phyloP scores from a whole-genome alignment of 2,797 vertebrate genomes.

The Pithecia hirsuta region DNA sequence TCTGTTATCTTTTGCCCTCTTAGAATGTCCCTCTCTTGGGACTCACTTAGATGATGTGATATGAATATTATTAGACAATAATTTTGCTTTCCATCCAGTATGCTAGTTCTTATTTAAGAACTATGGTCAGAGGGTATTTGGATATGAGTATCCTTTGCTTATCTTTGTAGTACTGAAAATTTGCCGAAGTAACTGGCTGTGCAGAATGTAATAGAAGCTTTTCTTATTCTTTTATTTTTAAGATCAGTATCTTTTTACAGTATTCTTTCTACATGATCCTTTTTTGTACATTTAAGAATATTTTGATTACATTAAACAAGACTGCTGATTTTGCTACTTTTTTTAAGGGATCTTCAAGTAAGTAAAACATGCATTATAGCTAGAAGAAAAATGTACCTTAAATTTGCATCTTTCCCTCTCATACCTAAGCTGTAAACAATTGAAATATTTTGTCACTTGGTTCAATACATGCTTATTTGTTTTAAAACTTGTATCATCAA shows the following conservation, averaged over 20 bases:
- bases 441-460: constrained; percentile 50
- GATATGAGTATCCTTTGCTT: constrained; percentile 71
- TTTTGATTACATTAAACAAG: constrained; percentile 81
- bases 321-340: constrained; percentile 80
- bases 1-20: not conserved
- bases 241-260: constrained; percentile 82
- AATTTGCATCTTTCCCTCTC: constrained; percentile 32
- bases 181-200: constrained; percentile 78
- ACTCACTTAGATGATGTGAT: constrained; percentile 71
- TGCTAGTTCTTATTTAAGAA: constrained; percentile 64
- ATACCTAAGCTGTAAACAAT: constrained; percentile 47
- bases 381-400: constrained; percentile 40
- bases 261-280: constrained; percentile 84
- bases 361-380: constrained; percentile 59
- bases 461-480: constrained; percentile 63
- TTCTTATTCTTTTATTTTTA: constrained; percentile 76
- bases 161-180: constrained; percentile 72
- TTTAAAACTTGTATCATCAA: constrained; percentile 77
- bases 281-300: constrained; percentile 84
- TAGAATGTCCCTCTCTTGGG: constrained; percentile 54
- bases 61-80: constrained; percentile 70
- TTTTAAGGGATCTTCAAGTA: constrained; percentile 69
- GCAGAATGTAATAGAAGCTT: constrained; percentile 79
- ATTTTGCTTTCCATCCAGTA: constrained; percentile 70
- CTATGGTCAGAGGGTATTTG: constrained; percentile 62